These are phyloP conservation scores for Pristionchus fissidentatus DNA, from an alignment of 2,888 invertebrate genomes.

Conservation along the genomic window DNA sequence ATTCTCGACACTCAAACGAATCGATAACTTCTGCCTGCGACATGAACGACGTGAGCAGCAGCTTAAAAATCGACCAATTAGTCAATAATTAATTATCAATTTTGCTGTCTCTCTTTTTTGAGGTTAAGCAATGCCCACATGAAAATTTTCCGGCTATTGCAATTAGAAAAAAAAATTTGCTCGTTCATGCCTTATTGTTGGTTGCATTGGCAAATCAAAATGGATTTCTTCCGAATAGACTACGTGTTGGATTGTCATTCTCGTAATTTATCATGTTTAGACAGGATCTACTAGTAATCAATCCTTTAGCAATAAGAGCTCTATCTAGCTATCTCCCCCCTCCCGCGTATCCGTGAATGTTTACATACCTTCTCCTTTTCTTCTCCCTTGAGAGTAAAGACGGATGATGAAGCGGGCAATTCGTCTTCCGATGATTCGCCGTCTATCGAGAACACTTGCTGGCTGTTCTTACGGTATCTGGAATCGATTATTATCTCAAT, in stretches of 20 bases:
- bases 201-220: background rate
- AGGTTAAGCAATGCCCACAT: background rate
- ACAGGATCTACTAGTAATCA: too few species aligned
- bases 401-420: constrained; percentile 37
- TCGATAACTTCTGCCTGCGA: constrained; percentile 86
- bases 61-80: constrained; percentile 51
- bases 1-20: constrained; percentile 92
- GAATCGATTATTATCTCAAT: too few species aligned
- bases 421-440: constrained; percentile 57
- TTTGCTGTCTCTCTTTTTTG: background rate
- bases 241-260: too few species aligned
- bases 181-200: background rate
- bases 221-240: too few species aligned
- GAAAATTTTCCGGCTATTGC: background rate
- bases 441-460: constrained; percentile 62
- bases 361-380: constrained; percentile 57
- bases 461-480: constrained; percentile 46
- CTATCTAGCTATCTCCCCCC: too few species aligned
- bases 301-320: too few species aligned
- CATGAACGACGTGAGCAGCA: constrained; percentile 56
- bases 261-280: too few species aligned
- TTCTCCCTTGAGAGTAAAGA: constrained; percentile 27
- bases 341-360: too few species aligned
- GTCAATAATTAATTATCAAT: background rate
- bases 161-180: background rate